phyloP scores from a whole-genome alignment of 2,113 vertebrate species.

The Bos indicus region DNA sequence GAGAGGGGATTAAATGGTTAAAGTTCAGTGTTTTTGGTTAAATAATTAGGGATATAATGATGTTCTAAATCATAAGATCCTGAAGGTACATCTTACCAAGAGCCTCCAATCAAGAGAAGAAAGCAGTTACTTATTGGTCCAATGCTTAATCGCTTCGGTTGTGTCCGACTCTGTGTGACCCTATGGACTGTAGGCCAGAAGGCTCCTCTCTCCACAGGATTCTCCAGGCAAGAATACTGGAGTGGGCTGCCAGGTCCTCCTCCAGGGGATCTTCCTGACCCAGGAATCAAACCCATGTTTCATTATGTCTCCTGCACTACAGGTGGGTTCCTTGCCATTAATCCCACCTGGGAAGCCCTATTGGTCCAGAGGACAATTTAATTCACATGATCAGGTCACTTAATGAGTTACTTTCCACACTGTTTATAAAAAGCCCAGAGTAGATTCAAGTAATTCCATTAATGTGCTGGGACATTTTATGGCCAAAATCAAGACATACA shows the following conservation, averaged over 20 bases:
- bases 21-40: neutral
- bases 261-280: neutral
- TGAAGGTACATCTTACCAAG: neutral
- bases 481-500: neutral
- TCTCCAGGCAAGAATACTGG: neutral
- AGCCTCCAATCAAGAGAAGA: neutral
- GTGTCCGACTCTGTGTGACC: neutral
- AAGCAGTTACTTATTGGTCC: neutral
- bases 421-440: neutral
- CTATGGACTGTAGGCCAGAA: neutral
- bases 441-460: neutral
- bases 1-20: neutral
- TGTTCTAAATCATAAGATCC: neutral
- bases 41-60: neutral
- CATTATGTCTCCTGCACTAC: neutral
- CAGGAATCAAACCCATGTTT: neutral
- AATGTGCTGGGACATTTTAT: neutral
- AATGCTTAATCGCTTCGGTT: neutral
- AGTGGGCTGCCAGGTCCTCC: neutral
- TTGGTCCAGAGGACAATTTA: neutral
- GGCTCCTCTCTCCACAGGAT: neutral
- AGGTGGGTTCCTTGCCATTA: neutral
- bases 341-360: neutral
- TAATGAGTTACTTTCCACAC: neutral
- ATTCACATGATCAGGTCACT: neutral